Evolutionary conservation across 2,113 vertebrate genomes (phyloP).

Genomic region (Balaenoptera acutorostrata): DNA sequence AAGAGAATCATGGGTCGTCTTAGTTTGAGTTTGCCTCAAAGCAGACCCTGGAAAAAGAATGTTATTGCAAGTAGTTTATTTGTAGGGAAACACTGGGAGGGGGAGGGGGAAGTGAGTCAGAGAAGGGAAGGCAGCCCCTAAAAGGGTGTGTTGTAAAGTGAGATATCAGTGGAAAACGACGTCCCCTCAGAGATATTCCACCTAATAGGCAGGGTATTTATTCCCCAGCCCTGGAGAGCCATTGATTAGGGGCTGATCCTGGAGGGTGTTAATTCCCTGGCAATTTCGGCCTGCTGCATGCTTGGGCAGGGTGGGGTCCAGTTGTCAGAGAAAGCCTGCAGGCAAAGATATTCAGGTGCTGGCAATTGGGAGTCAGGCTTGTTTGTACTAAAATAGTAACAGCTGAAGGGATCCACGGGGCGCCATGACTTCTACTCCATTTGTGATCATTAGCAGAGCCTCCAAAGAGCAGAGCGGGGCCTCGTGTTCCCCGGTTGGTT

Average conservation of each 20-base stretch:
- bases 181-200: background rate
- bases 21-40: background rate
- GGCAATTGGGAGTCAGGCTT: background rate
- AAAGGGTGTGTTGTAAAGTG: background rate
- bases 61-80: background rate
- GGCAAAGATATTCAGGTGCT: background rate
- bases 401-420: accelerated
- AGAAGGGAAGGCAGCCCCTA: background rate
- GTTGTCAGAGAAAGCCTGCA: background rate
- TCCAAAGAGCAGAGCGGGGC: no score
- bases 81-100: background rate
- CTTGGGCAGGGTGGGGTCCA: background rate
- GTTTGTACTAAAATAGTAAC: background rate
- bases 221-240: background rate
- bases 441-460: background rate
- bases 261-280: background rate
- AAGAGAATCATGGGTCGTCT: background rate
- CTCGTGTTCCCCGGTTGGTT: background rate
- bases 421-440: no score
- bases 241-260: background rate
- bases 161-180: background rate
- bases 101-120: background rate
- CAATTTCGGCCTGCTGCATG: background rate
- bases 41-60: background rate
- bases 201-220: background rate